Conservation (phyloP, 1,140 invertebrate genomes). For the Sitodiplosis mosellana region DNA sequence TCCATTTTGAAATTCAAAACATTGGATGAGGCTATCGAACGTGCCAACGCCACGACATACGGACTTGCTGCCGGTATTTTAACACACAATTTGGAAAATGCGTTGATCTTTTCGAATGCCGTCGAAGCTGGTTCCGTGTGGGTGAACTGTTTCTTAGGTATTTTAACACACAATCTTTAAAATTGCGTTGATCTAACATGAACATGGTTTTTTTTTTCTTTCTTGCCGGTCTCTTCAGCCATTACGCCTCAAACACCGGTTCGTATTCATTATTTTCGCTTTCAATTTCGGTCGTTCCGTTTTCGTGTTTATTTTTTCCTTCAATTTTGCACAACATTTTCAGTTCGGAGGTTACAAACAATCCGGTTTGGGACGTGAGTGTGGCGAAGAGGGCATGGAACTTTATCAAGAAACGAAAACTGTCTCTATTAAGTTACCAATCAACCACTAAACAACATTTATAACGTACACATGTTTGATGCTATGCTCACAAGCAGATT, state of each 20-base stretch:
- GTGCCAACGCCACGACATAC: conserved; percentile 68
- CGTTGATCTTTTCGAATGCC: conserved; percentile 45
- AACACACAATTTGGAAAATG: conserved; percentile 64
- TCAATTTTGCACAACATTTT: too few species aligned
- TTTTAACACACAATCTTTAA: too few species aligned
- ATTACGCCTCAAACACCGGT: conserved; percentile 54
- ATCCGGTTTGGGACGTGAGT: conserved; percentile 59
- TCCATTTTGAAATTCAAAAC: conserved; percentile 69
- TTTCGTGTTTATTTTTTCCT: too few species aligned
- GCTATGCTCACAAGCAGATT: too few species aligned
- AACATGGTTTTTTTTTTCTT: too few species aligned
- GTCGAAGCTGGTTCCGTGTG: conserved; percentile 73
- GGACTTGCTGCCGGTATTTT: conserved; percentile 71
- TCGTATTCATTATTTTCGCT: conserved; percentile 25
- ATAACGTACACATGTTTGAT: too few species aligned
- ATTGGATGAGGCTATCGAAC: conserved; percentile 66
- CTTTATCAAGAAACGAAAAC: conserved; percentile 16
- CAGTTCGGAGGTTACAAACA: conserved; percentile 71
- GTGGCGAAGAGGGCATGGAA: conserved; percentile 14
- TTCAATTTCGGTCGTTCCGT: not conserved
- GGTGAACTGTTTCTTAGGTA: conserved; percentile 70
- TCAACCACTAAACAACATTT: not conserved
- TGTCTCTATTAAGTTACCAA: conserved; percentile 6
- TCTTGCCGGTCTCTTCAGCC: too few species aligned
- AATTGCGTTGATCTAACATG: too few species aligned